Percentiles rank a stretch among this genome's conserved stretches.
Conservation (phyloP, 2,888 invertebrate species). For the Mythimna albipuncta region DNA sequence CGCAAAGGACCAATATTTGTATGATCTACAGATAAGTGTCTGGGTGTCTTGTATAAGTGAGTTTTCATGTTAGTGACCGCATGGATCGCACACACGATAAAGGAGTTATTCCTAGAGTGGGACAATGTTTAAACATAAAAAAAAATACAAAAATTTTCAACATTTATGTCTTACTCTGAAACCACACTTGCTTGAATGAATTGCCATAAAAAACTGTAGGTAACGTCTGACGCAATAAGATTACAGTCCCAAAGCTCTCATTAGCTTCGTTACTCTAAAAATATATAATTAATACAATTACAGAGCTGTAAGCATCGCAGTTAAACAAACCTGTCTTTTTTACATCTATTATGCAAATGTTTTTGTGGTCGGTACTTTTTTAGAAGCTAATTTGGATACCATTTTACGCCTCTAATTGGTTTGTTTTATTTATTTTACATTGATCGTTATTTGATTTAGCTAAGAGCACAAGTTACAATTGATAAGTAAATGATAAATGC, state of each 20-base stretch:
- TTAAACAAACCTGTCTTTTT: conserved; percentile 22
- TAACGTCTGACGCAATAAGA: conserved; percentile 4
- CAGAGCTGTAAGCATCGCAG: conserved; percentile 14
- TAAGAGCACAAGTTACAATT: neutral
- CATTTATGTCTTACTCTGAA: neutral
- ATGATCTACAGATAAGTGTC: too few relatives aligned
- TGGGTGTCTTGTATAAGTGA: too few relatives aligned
- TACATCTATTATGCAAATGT: conserved; percentile 14
- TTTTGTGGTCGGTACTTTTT: conserved; percentile 34
- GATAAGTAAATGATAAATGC: neutral
- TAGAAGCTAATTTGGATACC: conserved; percentile 27
- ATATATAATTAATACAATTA: conserved; percentile 37
- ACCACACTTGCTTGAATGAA: neutral
- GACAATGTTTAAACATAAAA: too few relatives aligned
- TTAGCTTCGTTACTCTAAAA: conserved; percentile 5
- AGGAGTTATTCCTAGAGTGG: too few relatives aligned
- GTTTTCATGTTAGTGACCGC: too few relatives aligned
- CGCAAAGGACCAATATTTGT: too few relatives aligned
- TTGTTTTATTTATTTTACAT: conserved; percentile 24
- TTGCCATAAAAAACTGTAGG: neutral
- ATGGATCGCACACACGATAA: too few relatives aligned
- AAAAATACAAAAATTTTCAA: neutral
- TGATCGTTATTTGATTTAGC: conserved; percentile 17
- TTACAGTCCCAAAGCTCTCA: conserved; percentile 4
- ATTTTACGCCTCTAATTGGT: conserved; percentile 40